phyloP scores from a whole-genome alignment of 2,797 vertebrate genomes.

The Darevskia mixta region DNA sequence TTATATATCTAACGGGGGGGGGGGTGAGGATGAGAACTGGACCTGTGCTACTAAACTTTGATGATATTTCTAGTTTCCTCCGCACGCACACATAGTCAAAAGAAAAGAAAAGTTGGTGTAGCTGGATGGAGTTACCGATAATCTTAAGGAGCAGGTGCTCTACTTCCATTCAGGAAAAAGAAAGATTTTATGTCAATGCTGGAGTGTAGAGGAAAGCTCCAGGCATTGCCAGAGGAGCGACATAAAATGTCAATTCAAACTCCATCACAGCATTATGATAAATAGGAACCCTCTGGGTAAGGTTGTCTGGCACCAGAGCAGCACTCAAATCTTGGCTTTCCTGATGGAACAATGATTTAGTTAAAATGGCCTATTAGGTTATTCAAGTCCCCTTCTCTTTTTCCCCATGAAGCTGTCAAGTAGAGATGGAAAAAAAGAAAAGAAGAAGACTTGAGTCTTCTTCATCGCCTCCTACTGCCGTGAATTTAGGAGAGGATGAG shows the following conservation, averaged over 20 bases:
- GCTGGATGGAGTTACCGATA: background rate
- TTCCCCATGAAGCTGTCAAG: background rate
- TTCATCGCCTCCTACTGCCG: background rate
- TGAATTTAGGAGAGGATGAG: background rate
- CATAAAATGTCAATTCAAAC: conserved; percentile 35
- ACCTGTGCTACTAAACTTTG: background rate
- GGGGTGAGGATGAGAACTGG: background rate
- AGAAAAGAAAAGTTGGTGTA: background rate
- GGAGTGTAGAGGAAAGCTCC: background rate
- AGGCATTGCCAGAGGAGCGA: background rate
- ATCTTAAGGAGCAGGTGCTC: background rate
- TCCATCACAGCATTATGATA: conserved; percentile 20
- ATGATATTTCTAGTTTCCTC: background rate
- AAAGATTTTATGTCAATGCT: background rate
- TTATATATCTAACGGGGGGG: fast-evolving
- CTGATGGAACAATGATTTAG: conserved; percentile 1
- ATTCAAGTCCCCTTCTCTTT: background rate
- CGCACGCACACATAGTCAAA: background rate
- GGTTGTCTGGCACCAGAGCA: background rate
- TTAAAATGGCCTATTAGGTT: conserved; percentile 8
- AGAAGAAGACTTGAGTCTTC: background rate
- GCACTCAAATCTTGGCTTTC: conserved; percentile 12
- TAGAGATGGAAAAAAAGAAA: background rate
- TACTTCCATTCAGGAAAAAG: background rate
- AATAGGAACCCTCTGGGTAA: conserved; percentile 13